Evolutionary conservation across 2,888 invertebrate species (phyloP), one percentile per base, ranked within the genome.

Genomic region (Dynastes grantii): DNA sequence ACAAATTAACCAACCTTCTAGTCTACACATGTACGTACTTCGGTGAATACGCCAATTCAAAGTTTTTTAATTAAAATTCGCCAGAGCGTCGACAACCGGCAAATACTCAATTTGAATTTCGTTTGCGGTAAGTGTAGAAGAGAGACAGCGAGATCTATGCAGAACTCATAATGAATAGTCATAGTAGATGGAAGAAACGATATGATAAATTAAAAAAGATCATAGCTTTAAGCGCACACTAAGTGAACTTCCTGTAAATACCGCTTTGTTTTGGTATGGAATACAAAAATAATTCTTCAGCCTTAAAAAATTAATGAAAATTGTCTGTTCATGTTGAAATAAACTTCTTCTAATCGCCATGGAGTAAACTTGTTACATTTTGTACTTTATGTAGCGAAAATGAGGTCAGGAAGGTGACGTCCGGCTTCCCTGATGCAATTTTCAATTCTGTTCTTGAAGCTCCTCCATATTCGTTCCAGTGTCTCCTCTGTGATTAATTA

Each of bases 31-130:
- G 65, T 65, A 37, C 65, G 40, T 16, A 45, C 65, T 40, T 16
- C 3, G 13, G 9, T 67, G 65, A 22, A 22, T 65, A 13, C n/a
- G 53, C 16, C 55, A 58, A 40, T 67, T 67, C 9, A 67, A 67
- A 67, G 65, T 67, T 67, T 67, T 22, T 67, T 67, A 67, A 67
- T 67, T 67, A 67, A 67, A 67, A 67, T 67, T 67, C 37, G 40
- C 65, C 37, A 65, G 65, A 16, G 37, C 65, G 45, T 40, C 65
- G 45, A 9, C 49, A 40, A 67, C 65, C 65, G 45, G 40, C 65
- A 67, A 67, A 45, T 45, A 67, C 65, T 40, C 45, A 40, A 67
- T 45, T 67, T 67, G 65, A 67, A 67, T 67, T 67, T 67, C 65
- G 65, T 67, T 67, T 67, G 65, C 65, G 65, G 65, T 40, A 40